These are phyloP conservation scores for Tangara arthus DNA, from an alignment of 2,797 vertebrate species.

Conservation along the genomic window DNA sequence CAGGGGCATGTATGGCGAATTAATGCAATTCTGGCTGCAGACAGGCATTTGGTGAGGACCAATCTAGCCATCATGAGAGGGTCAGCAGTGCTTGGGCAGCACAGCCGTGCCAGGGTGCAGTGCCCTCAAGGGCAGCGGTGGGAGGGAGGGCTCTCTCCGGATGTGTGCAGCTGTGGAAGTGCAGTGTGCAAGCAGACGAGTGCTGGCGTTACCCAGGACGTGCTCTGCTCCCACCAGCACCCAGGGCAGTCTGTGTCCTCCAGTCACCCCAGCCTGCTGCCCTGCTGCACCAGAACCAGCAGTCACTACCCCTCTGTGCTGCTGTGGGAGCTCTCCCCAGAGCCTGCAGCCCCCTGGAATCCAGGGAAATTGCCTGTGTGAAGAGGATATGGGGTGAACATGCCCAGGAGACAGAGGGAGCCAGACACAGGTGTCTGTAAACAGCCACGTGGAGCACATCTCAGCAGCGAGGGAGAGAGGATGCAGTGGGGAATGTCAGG, in stretches of 20 bases:
- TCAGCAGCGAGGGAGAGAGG: not conserved
- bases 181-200: not conserved
- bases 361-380: not conserved
- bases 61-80: not conserved
- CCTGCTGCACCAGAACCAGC: not conserved
- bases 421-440: not conserved
- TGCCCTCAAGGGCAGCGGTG: rapidly evolving
- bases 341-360: not conserved
- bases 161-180: rapidly evolving
- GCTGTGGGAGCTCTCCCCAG: rapidly evolving
- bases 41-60: not conserved
- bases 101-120: not conserved
- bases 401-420: not conserved
- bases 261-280: rapidly evolving
- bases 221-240: not conserved
- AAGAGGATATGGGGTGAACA: rapidly evolving
- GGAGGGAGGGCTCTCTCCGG: not conserved
- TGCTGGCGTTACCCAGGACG: not conserved
- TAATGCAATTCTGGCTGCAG: not conserved
- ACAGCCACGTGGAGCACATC: rapidly evolving
- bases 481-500: not conserved
- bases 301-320: not conserved
- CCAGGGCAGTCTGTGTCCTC: rapidly evolving
- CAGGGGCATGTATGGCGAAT: not conserved
- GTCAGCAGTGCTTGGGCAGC: not conserved